A percentile compares a stretch with the other conserved stretches of the same genome.
These are phyloP conservation scores for Luehdorfia chinensis DNA, from an alignment of 1,140 invertebrate genomes.

Conservation along the genomic window DNA sequence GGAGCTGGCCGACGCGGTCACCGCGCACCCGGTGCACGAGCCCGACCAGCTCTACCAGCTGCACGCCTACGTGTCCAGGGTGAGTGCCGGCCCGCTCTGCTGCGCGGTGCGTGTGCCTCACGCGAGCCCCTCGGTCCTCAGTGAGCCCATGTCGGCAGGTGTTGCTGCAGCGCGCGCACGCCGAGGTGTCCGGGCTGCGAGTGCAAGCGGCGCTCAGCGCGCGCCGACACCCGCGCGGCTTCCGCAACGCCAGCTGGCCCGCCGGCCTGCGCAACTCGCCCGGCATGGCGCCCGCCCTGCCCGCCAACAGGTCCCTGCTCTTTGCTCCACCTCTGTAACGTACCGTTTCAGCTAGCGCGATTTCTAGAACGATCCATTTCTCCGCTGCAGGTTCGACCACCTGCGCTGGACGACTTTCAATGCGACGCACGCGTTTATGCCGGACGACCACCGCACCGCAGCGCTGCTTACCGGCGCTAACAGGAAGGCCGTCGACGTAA, in stretches of 20 bases:
- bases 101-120: too few relatives aligned
- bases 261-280: constrained; percentile 81
- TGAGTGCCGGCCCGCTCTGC: constrained; percentile 37
- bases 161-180: constrained; percentile 33
- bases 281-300: constrained; percentile 35
- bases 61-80: constrained; percentile 82
- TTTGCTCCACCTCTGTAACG: too few relatives aligned
- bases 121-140: too few relatives aligned
- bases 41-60: constrained; percentile 81
- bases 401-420: constrained; percentile 92
- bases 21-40: constrained; percentile 80
- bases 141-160: constrained; percentile 20
- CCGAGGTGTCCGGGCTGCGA: constrained; percentile 19
- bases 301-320: constrained; percentile 47
- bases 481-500: constrained; percentile 31
- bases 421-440: constrained; percentile 86
- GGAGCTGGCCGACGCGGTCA: constrained; percentile 70
- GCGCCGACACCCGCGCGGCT: constrained; percentile 67
- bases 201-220: constrained; percentile 16
- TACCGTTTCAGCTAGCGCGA: too few relatives aligned
- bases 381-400: constrained; percentile 92
- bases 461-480: constrained; percentile 29
- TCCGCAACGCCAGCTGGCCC: constrained; percentile 84
- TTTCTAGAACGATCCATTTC: too few relatives aligned
- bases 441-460: constrained; percentile 79